Base-by-base conservation (phyloP, 2,888 invertebrate species). In the Cryptophagus acutangulus region DNA sequence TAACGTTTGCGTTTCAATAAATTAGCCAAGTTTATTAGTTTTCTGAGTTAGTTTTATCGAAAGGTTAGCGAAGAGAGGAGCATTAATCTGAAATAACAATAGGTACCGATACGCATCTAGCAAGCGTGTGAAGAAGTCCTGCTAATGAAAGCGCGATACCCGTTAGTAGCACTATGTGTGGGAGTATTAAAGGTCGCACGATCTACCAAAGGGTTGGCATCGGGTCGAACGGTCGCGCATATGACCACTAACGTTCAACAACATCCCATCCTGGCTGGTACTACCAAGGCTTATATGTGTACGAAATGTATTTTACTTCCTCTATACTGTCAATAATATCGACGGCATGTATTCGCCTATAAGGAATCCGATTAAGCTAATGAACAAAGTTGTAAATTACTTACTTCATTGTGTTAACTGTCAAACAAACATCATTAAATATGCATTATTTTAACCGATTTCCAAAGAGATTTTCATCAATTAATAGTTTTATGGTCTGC, bases 131-230 rank as follows among this genome's bases (percentile, higher is more conserved):
- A 55, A 53, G 45, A 41, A 30, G 44, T 38, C 40, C 39, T 39
- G 35, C 41, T 53, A 57, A 55, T 51, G 54, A 51, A 49, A 51
- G 33, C 38, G 40, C 33, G 40, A 40, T 42, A 28, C 37, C 56
- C 56, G 56, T 53, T 56, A 56, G 40, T 46, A 36, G 45, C 41
- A 48, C 36, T 41, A 45, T 47, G 51, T 54, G 54, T 54, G 52
- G 53, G 54, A 51, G 46, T 44, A 29, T 28, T 35, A 35, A 33
- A 34, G 39, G 39, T 33, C 39, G 36, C 36, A 30, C 17, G 15
- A 39, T 16, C 24, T 12, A 31, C 24, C 24, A n/a, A 20, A 20
- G 31, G 39, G 25, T 25, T 25, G 33, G 26, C 33, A 33, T 17
- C 33, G 39, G 33, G 30, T 39, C 39, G 29, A 9, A 8, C 24